Percentiles rank a stretch among this genome's conserved stretches.
Evolutionary conservation across 1,140 invertebrate genomes (phyloP).

Genomic region (Chironomus striatipennis): DNA sequence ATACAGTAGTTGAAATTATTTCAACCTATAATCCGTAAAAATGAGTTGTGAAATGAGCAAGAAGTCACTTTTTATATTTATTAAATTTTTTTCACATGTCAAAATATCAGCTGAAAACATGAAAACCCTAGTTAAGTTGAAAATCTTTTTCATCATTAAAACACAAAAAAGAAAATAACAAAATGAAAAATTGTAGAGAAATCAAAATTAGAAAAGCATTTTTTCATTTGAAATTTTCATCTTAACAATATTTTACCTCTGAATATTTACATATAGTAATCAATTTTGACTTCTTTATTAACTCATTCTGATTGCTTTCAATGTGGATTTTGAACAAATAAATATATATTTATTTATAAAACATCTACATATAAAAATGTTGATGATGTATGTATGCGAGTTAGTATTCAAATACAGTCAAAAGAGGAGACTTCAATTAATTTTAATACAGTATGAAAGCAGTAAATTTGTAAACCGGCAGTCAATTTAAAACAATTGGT

Average conservation of each 20-base stretch:
- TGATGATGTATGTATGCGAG: not conserved
- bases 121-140: no score
- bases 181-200: no score
- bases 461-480: constrained; percentile 19
- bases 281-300: constrained; percentile 23
- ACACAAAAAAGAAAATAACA: no score
- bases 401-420: not conserved
- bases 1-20: no score
- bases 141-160: no score
- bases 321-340: not conserved
- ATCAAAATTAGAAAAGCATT: no score
- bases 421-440: not conserved
- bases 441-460: not conserved
- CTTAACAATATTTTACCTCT: not conserved
- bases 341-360: not conserved
- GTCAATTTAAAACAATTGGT: constrained; percentile 23
- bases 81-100: no score
- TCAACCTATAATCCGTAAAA: no score
- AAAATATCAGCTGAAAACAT: no score
- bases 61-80: no score
- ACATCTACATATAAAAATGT: not conserved
- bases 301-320: constrained; percentile 15
- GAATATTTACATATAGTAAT: constrained; percentile 18
- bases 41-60: no score
- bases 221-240: not conserved